These are phyloP conservation scores for Thereva unica DNA, from an alignment of 2,888 invertebrate species.

Conservation along the genomic window DNA sequence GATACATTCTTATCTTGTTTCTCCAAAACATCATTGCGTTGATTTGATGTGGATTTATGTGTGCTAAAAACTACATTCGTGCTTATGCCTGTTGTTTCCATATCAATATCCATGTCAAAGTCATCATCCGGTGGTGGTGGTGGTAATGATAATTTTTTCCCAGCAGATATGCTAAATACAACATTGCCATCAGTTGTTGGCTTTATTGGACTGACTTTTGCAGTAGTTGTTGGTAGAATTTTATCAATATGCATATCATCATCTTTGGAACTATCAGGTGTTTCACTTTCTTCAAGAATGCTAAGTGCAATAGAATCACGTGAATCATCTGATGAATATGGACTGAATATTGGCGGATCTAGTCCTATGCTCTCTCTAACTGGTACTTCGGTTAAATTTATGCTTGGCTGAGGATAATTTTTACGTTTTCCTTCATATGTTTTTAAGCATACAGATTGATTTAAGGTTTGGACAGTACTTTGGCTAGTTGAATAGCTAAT, in stretches of 20 bases:
- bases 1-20: constrained; percentile 3
- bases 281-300: constrained; percentile 25
- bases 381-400: too few species aligned
- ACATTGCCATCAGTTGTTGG: constrained; percentile 4
- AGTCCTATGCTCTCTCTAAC: too few species aligned
- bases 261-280: constrained; percentile 6
- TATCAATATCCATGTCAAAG: not conserved
- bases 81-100: not conserved
- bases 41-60: not conserved
- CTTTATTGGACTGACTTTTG: not conserved
- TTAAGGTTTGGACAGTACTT: too few species aligned
- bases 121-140: constrained; percentile 4
- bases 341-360: too few species aligned
- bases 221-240: constrained; percentile 6
- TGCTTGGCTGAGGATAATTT: too few species aligned
- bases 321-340: too few species aligned
- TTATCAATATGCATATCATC: constrained; percentile 25
- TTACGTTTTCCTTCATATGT: too few species aligned
- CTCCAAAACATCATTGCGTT: not conserved
- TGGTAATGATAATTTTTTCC: constrained; percentile 12
- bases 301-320: not conserved
- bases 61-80: constrained; percentile 22
- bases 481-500: too few species aligned
- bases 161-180: constrained; percentile 13
- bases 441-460: too few species aligned